A percentile compares a stretch with the other conserved stretches of the same genome.
Evolutionary conservation across 2,888 invertebrate species (phyloP).

Genomic region (Lissonota sp.): DNA sequence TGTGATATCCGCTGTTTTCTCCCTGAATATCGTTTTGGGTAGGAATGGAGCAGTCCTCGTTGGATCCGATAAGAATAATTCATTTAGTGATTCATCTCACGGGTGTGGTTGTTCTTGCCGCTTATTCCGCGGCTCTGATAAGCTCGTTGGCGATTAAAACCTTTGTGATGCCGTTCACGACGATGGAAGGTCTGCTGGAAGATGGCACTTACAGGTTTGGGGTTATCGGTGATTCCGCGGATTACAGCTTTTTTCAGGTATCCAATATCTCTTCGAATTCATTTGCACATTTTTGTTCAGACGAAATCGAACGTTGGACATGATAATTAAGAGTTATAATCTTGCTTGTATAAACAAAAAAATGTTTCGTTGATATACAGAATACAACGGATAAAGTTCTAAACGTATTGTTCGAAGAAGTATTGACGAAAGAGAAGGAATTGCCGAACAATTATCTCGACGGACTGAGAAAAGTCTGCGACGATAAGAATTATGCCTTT

Average conservation of each 20-base stretch:
- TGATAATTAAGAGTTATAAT: background rate
- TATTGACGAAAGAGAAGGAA: conserved; percentile 70
- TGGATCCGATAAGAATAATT: conserved; percentile 77
- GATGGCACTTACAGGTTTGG: conserved; percentile 80
- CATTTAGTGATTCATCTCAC: conserved; percentile 78
- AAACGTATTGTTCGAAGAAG: conserved; percentile 73
- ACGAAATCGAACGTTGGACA: background rate
- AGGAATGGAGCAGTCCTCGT: conserved; percentile 73
- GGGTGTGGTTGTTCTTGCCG: conserved; percentile 79
- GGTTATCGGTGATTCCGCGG: conserved; percentile 78
- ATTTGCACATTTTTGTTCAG: too few relatives aligned
- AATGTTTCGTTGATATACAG: conserved; percentile 63
- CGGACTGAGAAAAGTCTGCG: conserved; percentile 77
- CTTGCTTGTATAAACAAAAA: background rate
- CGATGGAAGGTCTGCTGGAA: conserved; percentile 79
- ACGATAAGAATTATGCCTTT: conserved; percentile 78
- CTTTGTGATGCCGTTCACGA: conserved; percentile 80
- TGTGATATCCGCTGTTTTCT: too few relatives aligned
- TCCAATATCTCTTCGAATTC: background rate
- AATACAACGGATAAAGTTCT: conserved; percentile 77
- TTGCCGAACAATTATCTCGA: conserved; percentile 78
- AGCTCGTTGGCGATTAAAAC: conserved; percentile 80
- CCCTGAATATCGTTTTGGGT: background rate
- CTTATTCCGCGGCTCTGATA: conserved; percentile 81
- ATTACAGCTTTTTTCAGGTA: conserved; percentile 79